Evolutionary conservation across 2,113 vertebrate genomes (phyloP), one percentile per base, ranked within the genome.

Genomic region (Eupsittula cactorum): DNA sequence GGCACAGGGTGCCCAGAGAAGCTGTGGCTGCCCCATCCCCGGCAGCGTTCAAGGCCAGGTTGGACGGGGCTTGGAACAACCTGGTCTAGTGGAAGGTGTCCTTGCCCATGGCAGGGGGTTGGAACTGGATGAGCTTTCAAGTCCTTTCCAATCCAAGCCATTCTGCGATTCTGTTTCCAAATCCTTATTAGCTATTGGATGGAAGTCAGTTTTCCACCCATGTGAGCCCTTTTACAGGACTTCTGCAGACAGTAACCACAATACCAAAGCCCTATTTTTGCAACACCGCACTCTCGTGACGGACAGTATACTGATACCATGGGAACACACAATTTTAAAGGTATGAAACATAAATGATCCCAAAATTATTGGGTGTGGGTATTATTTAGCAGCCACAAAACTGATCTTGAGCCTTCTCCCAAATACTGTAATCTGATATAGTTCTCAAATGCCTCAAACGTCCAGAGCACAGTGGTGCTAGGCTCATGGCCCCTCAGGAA

Each of bases 401-500:
- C 23, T 31, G 28, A 55, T 8, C 23, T 59, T 59, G 20, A 88
- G 33, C 24, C 31, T 82, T 52, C 44, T 88, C 67, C 28, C 16
- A 71, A 3, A 55, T 24, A 35, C 23, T 52, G 60, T 73, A 42
- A 44, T 62, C 14, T 84, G 31, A 37, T 5, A 15, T 1, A 29
- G 41, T 65, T 78, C 49, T 86, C 55, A n/a, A 33, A 33, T 33
- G 33, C 41, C 39, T 85, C 75, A 59, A 41, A 87, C 2, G 33
- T 20, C 33, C 46, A 35, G 65, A 46, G 35, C 39, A 39, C 19
- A 82, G 69, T 11, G 33, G 46, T 19, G 33, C 21, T 35, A n/a
- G 20, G 17, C 55, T 77, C 37, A 24, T 0, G 0, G n/a, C 2
- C 42, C 16, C 12, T 11, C 35, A 11, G 33, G 57, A 68, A 49